Evolutionary conservation across 2,797 vertebrate species (phyloP).

Genomic region (Diglossa cyanea): DNA sequence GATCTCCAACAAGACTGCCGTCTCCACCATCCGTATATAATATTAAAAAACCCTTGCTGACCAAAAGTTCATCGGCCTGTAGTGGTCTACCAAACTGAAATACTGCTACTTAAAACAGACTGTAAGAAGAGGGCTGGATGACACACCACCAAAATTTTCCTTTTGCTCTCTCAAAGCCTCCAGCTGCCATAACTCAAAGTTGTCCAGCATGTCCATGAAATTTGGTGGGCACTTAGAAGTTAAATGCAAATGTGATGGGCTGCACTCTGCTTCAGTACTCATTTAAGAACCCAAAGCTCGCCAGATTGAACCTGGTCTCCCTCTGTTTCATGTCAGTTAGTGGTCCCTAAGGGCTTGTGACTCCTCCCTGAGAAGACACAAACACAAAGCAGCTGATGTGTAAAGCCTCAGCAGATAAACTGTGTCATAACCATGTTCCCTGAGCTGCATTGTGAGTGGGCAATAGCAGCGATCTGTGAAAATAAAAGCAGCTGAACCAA

Average conservation of each 20-base stretch:
- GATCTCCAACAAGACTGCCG: not conserved
- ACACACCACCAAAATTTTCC: not conserved
- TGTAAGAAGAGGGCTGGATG: not conserved
- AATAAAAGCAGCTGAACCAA: not conserved
- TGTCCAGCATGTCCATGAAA: not conserved
- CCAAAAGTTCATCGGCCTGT: not conserved
- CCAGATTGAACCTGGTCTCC: not conserved
- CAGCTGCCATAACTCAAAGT: not conserved
- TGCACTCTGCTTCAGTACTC: not conserved
- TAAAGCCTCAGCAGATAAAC: not conserved
- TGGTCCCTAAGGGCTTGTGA: not conserved
- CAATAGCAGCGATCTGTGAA: not conserved
- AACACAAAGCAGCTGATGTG: not conserved
- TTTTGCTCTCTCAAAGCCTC: not conserved
- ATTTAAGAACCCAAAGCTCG: not conserved
- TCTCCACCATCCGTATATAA: not conserved
- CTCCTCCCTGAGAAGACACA: not conserved
- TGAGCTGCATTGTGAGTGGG: not conserved
- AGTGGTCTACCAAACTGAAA: not conserved
- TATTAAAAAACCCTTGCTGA: not conserved
- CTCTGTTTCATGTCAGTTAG: not conserved
- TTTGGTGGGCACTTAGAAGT: not conserved
- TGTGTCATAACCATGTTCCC: not conserved
- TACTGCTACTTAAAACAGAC: not conserved
- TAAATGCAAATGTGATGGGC: not conserved